Base-by-base conservation (phyloP, 2,113 vertebrate species). In the Ptychochromis oligacanthus region DNA sequence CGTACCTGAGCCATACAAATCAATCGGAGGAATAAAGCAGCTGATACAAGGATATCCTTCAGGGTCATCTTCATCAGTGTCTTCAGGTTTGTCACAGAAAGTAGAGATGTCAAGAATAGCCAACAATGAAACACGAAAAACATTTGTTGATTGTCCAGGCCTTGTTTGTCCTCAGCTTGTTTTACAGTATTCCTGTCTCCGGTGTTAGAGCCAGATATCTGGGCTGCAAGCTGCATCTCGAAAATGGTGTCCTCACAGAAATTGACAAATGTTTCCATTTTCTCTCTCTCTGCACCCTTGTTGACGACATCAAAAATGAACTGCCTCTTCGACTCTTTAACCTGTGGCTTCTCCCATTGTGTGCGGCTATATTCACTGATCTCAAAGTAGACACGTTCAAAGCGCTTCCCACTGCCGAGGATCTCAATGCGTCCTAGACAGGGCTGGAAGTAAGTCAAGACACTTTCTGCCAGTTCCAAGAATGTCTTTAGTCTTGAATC, bases 231-330 rank as follows among this genome's bases (percentile, higher is more conserved):
- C 38, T 99, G 97, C 98, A 99, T 99, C 93, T 99, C 98, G 80
- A 99, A 99, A 77, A 99, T 99, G 75, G 98, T 99, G 88, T 99
- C 98, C 86, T 99, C 97, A 20, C 98, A 99, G 92, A 99, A 99
- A 90, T 98, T 99, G 43, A 99, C 97, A 36, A 99, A 99, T 77
- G 98, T 97, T 75, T 99, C 98, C 97, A 98, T 99, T 94, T 99
- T 99, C 93, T 99, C 98, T 60, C 99, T 99, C 56, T 98, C 98
- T 1, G 97, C 97, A 0, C 97, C 97, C 90, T 98, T 94, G 2
- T 99, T 99, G 76, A 99, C 97, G 54, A 99, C 97, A 34, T 98
- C 97, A 24, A 99, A 99, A 88, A 99, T 97, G 91, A 99, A 99
- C 88, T 99, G 98, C 6, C 97, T 93, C 78, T 99, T 99, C 58